Conservation (phyloP, 2,797 vertebrate genomes). For the Hydrocynus forskahlii region DNA sequence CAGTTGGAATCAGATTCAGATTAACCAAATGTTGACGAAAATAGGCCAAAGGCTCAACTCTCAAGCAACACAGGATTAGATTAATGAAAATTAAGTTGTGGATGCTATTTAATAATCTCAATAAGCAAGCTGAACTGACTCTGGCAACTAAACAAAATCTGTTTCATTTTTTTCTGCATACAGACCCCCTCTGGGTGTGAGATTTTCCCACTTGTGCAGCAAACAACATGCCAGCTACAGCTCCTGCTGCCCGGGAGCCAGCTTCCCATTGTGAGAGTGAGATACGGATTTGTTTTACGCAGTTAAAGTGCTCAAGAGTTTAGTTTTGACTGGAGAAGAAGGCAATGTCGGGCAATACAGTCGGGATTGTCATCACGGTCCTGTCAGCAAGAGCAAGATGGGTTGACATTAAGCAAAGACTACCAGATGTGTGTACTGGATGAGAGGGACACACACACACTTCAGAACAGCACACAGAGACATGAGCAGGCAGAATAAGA, state of each 20-base stretch:
- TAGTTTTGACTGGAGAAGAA: slow-evolving; percentile 72
- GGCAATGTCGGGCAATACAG: slow-evolving; percentile 74
- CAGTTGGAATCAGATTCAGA: neutral
- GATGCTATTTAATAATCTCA: slow-evolving; percentile 4
- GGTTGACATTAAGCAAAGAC: slow-evolving; percentile 66
- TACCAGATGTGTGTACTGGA: slow-evolving; percentile 37
- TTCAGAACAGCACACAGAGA: slow-evolving; percentile 70
- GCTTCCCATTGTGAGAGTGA: slow-evolving; percentile 36
- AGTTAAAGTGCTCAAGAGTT: slow-evolving; percentile 82
- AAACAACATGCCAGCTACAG: slow-evolving; percentile 29
- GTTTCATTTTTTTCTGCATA: slow-evolving; percentile 13
- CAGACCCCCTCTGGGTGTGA: slow-evolving; percentile 21
- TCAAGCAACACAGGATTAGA: neutral
- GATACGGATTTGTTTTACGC: slow-evolving; percentile 53
- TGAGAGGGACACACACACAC: slow-evolving; percentile 56
- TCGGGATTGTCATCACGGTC: slow-evolving; percentile 83
- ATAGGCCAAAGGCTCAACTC: neutral
- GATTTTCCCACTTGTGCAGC: slow-evolving; percentile 37
- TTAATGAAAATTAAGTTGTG: neutral
- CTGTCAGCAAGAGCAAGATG: slow-evolving; percentile 66
- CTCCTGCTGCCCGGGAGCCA: slow-evolving; percentile 30
- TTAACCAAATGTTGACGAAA: neutral
- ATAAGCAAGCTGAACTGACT: slow-evolving; percentile 8
- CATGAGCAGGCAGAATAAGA: slow-evolving; percentile 53
- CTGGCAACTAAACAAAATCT: neutral